phyloP scores from a whole-genome alignment of 2,113 vertebrate genomes.

The Papio anubis region DNA sequence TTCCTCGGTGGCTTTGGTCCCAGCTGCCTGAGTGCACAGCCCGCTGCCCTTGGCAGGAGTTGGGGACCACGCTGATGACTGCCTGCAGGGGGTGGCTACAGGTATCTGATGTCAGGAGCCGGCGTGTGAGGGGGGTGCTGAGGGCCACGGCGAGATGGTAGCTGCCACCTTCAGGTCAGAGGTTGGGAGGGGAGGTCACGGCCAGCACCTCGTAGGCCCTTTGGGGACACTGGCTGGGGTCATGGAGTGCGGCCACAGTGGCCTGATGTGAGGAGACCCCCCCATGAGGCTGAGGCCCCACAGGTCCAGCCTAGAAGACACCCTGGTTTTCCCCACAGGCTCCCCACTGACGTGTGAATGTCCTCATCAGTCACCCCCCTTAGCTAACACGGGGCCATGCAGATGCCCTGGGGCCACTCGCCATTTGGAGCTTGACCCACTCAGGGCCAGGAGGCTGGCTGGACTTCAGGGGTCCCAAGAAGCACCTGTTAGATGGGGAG shows the following conservation, averaged over 20 bases:
- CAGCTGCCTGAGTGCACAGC: too few relatives aligned
- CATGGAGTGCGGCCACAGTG: background rate
- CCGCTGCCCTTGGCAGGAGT: background rate
- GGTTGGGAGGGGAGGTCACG: background rate
- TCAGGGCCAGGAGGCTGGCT: background rate
- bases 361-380: accelerated
- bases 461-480: background rate
- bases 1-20: background rate
- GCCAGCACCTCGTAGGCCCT: background rate
- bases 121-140: accelerated
- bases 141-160: too few relatives aligned
- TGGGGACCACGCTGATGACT: background rate
- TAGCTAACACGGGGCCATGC: background rate
- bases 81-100: too few relatives aligned
- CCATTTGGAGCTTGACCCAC: background rate
- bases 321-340: background rate
- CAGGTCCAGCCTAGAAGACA: background rate
- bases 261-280: background rate
- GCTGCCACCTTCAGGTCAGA: background rate
- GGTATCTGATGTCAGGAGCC: background rate
- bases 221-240: background rate
- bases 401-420: background rate
- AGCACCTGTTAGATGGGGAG: background rate
- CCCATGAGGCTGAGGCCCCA: background rate
- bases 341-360: background rate